These are phyloP conservation scores for Neotragus pygmaeus DNA, from an alignment of 2,113 vertebrate species.

Conservation along the genomic window DNA sequence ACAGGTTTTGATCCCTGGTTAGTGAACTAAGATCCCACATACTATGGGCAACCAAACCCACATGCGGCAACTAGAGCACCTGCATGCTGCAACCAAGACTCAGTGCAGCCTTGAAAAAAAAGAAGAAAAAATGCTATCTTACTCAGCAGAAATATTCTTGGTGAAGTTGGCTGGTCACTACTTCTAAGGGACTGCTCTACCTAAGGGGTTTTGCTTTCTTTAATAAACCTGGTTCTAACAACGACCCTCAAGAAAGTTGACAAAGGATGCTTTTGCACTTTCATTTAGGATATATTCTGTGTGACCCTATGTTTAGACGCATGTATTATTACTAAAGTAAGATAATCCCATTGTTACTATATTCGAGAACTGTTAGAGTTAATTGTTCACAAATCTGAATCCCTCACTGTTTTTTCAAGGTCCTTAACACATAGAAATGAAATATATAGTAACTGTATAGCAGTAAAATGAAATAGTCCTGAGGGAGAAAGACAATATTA, in stretches of 20 bases:
- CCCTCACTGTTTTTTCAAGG: neutral
- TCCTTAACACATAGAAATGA: conserved; percentile 33
- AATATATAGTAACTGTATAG: neutral
- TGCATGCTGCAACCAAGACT: neutral
- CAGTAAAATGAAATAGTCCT: neutral
- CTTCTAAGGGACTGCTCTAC: neutral
- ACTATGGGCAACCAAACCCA: neutral
- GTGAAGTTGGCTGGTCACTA: neutral
- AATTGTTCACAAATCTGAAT: neutral
- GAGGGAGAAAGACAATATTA: neutral
- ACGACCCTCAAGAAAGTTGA: neutral
- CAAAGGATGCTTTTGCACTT: neutral
- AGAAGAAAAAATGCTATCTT: neutral
- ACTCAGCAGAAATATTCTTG: neutral
- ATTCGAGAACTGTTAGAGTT: neutral
- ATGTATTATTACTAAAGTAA: neutral
- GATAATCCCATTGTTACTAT: neutral
- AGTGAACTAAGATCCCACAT: neutral
- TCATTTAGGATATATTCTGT: neutral
- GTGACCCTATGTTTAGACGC: neutral
- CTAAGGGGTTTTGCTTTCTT: neutral
- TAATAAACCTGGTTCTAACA: neutral
- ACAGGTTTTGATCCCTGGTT: neutral
- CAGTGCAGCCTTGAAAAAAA: neutral
- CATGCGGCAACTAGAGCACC: neutral